Evolutionary conservation across 2,113 vertebrate genomes (phyloP).

Genomic region (Amblyornis subalaris): DNA sequence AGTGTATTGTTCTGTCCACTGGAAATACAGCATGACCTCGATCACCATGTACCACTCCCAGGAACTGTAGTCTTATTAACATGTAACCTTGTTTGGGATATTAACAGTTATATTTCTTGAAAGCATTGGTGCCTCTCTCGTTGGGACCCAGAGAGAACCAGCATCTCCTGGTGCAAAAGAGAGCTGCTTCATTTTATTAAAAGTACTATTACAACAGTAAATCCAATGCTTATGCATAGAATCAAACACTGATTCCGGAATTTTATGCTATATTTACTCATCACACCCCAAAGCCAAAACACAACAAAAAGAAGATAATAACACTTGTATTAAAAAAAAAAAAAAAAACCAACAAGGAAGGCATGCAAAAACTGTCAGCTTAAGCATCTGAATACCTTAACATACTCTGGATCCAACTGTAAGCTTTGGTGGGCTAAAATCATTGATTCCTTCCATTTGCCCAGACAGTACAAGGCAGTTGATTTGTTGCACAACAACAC

Average conservation of each 20-base stretch:
- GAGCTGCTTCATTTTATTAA: neutral
- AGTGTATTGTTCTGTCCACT: neutral
- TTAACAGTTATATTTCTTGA: neutral
- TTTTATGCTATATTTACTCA: neutral
- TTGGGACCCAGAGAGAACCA: neutral
- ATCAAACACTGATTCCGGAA: neutral
- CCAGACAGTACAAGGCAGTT: conserved; percentile 69
- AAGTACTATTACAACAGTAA: neutral
- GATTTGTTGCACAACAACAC: conserved; percentile 75
- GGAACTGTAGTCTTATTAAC: neutral
- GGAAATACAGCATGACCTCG: neutral
- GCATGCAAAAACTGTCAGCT: neutral
- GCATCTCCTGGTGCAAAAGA: neutral
- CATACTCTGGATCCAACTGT: conserved; percentile 52
- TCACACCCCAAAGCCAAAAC: neutral
- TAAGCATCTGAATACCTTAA: conserved; percentile 68
- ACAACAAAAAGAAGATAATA: neutral
- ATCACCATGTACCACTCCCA: neutral
- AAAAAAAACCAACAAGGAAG: neutral
- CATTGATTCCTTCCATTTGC: conserved; percentile 67
- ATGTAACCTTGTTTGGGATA: neutral
- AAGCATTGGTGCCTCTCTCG: neutral
- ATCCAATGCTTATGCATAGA: neutral
- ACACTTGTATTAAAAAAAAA: neutral
- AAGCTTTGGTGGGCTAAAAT: conserved; percentile 65